Percentiles rank a stretch among this genome's conserved stretches.
These are phyloP conservation scores for Ostrea edulis DNA, from an alignment of 1,140 invertebrate genomes.

Conservation along the genomic window DNA sequence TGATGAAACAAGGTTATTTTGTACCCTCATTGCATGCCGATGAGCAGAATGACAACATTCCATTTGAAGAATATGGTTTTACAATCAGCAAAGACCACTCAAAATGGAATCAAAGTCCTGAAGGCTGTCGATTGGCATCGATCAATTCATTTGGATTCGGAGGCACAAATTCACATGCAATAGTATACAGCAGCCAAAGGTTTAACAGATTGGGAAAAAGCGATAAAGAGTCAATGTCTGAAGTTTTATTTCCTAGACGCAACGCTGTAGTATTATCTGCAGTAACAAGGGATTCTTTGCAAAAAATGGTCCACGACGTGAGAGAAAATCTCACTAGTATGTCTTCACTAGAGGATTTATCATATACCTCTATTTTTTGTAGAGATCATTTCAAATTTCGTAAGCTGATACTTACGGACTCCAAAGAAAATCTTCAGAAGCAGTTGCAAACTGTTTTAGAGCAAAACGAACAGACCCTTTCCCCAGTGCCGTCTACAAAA, in stretches of 20 bases:
- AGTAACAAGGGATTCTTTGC: not conserved
- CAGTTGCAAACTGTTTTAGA: not conserved
- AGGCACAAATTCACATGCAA: slow-evolving; percentile 94
- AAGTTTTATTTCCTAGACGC: not conserved
- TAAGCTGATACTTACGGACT: not conserved
- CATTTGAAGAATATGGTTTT: slow-evolving; percentile 71
- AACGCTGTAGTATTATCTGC: not conserved
- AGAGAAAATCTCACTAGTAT: not conserved
- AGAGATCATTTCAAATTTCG: slow-evolving; percentile 6
- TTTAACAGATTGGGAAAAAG: not conserved
- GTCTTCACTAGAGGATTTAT: not conserved
- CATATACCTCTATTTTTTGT: not conserved
- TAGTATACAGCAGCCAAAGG: slow-evolving; percentile 85
- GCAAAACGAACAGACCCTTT: not conserved
- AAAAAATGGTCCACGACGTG: not conserved
- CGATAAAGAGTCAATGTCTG: not conserved
- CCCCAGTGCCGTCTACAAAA: not conserved
- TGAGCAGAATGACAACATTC: slow-evolving; percentile 91
- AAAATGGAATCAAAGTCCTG: slow-evolving; percentile 83
- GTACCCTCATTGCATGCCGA: slow-evolving; percentile 94
- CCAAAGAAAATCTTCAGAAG: not conserved
- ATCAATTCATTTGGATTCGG: slow-evolving; percentile 98
- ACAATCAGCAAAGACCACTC: slow-evolving; percentile 86
- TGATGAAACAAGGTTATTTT: slow-evolving; percentile 82
- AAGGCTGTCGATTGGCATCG: slow-evolving; percentile 88